Evolutionary conservation across 30 jellyfish, hydroid and myxozoan genomes (phyloP).

Genomic region (Cassiopea andromeda): DNA sequence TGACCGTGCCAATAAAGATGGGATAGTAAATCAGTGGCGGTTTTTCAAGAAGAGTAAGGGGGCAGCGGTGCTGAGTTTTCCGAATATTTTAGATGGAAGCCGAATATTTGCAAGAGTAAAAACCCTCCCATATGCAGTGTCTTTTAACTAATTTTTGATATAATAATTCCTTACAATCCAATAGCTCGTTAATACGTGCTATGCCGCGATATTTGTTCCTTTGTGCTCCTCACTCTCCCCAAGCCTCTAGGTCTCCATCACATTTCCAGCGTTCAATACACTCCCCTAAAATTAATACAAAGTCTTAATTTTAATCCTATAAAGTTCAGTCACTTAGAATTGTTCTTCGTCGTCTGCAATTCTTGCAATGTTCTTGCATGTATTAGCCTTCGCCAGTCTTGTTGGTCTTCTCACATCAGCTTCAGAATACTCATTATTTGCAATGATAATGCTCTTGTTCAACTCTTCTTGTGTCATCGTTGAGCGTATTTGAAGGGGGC

Average conservation of each 20-base stretch:
- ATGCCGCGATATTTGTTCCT: too few relatives aligned
- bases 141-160: not conserved
- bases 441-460: slow-evolving; percentile 29
- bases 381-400: slow-evolving; percentile 20
- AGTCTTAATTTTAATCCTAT: slow-evolving; percentile 19
- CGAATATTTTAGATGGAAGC: too few relatives aligned
- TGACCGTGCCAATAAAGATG: too few relatives aligned
- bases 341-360: slow-evolving; percentile 36
- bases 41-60: too few relatives aligned
- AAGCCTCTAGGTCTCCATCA: not conserved
- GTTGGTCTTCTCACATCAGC: slow-evolving; percentile 35
- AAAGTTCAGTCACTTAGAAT: slow-evolving; percentile 19
- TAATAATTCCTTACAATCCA: too few relatives aligned
- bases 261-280: not conserved
- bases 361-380: slow-evolving; percentile 6
- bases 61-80: too few relatives aligned
- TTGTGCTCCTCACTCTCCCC: not conserved
- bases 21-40: too few relatives aligned
- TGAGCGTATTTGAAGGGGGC: slow-evolving; percentile 52
- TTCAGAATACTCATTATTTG: slow-evolving; percentile 19
- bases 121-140: not conserved
- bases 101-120: not conserved
- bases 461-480: slow-evolving; percentile 37
- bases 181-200: not conserved
- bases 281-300: slow-evolving; percentile 50